Conservation (phyloP, 2,888 invertebrate species). For the Diplolepis rosae region DNA sequence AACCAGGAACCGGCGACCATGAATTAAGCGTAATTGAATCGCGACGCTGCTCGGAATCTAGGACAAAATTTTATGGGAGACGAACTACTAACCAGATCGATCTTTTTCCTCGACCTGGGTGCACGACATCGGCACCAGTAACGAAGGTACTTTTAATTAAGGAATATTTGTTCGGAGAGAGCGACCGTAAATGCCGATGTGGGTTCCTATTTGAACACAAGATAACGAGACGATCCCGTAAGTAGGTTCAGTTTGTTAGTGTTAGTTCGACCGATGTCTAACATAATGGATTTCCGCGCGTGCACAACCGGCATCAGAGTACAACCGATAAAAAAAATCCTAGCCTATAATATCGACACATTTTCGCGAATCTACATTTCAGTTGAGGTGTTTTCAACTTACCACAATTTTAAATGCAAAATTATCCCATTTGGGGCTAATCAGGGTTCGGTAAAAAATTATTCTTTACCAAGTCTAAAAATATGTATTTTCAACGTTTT, state of each 20-base stretch:
- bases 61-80: slow-evolving; percentile 12
- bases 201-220: neutral
- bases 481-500: too few relatives aligned
- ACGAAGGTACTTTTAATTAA: slow-evolving; percentile 26
- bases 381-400: neutral
- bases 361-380: neutral
- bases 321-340: slow-evolving; percentile 18
- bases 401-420: neutral
- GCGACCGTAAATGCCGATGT: neutral
- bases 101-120: slow-evolving; percentile 3
- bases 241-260: slow-evolving; percentile 17
- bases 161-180: neutral
- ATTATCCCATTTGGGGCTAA: too few relatives aligned
- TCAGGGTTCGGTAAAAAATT: too few relatives aligned
- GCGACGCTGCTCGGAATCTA: slow-evolving; percentile 23
- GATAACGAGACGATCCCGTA: slow-evolving; percentile 21
- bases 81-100: neutral
- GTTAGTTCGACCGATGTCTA: slow-evolving; percentile 12
- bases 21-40: slow-evolving; percentile 47
- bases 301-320: neutral
- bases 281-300: slow-evolving; percentile 23
- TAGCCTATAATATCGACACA: slow-evolving; percentile 7
- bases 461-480: too few relatives aligned
- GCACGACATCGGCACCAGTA: neutral
- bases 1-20: slow-evolving; percentile 42